Conservation (phyloP, 2,113 vertebrate species). For the Tursiops truncatus region DNA sequence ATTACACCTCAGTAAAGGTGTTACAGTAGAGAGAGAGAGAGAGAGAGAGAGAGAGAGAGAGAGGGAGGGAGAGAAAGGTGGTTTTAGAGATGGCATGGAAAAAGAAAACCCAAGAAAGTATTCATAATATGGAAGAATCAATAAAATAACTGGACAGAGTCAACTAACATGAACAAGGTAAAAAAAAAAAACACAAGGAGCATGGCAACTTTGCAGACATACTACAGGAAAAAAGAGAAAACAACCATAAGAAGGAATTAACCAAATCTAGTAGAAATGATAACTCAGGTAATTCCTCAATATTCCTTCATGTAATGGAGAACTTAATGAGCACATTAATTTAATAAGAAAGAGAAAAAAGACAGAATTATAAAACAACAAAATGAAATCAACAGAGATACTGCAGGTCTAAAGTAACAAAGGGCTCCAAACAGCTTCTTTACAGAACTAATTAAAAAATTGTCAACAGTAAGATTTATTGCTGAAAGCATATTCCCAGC, state of each 20-base stretch:
- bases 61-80: not conserved
- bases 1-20: not conserved
- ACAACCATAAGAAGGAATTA: not conserved
- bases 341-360: not conserved
- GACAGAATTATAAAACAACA: not conserved
- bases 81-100: not conserved
- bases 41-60: not conserved
- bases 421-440: not conserved
- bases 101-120: not conserved
- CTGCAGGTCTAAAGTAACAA: not conserved
- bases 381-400: not conserved
- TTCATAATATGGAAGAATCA: not conserved
- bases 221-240: not conserved
- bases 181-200: not conserved
- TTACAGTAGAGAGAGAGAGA: not conserved
- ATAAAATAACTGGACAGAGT: not conserved
- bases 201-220: not conserved
- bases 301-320: not conserved
- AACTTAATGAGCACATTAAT: not conserved
- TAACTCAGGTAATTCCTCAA: not conserved
- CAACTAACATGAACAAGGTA: not conserved
- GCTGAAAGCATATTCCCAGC: not conserved
- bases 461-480: not conserved
- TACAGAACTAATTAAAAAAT: not conserved
- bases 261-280: not conserved